Base-by-base conservation (phyloP, 1,140 invertebrate genomes). In the Pseudoatta argentina region DNA sequence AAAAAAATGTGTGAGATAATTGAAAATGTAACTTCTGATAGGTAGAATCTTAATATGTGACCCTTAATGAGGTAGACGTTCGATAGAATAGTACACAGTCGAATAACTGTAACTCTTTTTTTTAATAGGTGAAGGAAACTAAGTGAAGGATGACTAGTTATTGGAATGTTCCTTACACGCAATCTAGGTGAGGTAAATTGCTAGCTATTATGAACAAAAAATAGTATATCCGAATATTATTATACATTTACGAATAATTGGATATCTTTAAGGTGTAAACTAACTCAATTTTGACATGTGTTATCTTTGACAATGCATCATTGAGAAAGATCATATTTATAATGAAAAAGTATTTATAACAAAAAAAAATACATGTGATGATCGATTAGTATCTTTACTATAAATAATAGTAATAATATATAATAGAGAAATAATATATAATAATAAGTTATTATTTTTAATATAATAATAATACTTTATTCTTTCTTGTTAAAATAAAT, bases 151-250 rank as follows among this genome's bases (percentile, higher is more conserved):
- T 88, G 86, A 88, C 72, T 34, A 88, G 77, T 59, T 64, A 55
- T 67, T 66, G 51, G 71, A n/a, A 64, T 51, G 59, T 76, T 86
- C 64, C 75, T 81, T 51, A 75, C 69, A 78, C 61, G 81, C 67
- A 24, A 89, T 76, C 53, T 63, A 51, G 59, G 69, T 53, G 76
- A 66, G n/a, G 24, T 39, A 71, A 88, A 69, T 86, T 88, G 55
- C 14, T 30, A 18, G 61, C 87, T 76, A 61, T 89, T 76, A 64
- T 34, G 12, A 48, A 18, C 27, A 53, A 55, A n/a, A 85, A 73
- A 51, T 39, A 24, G 39, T 72, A 30, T 21, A 63, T 61, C 34
- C 7, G 3, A 18, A 51, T 69, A 67, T 12, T 21, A 51, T 67
- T 48, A 24, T 75, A 34, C 57, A 76, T 76, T 63, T 66, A 16